These are phyloP conservation scores for Drosophila repletoides DNA, from an alignment of 1,140 invertebrate genomes.

Conservation along the genomic window DNA sequence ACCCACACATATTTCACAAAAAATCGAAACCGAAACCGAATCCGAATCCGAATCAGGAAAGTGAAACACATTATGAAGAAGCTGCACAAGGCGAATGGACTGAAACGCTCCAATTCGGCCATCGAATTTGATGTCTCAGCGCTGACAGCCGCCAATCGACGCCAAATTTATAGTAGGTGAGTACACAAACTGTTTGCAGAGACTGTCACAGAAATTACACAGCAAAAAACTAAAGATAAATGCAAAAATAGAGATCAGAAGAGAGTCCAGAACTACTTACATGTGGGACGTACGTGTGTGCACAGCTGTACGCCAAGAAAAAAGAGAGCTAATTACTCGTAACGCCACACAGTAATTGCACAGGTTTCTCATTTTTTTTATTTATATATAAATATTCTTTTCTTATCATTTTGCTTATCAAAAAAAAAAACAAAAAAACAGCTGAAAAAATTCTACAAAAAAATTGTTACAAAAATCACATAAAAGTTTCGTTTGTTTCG, in stretches of 20 bases:
- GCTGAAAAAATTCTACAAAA: neutral
- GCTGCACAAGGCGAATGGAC: slow-evolving; percentile 79
- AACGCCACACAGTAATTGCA: slow-evolving; percentile 35
- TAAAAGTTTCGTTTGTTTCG: slow-evolving; percentile 30
- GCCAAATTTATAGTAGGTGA: slow-evolving; percentile 82
- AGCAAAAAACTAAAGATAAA: neutral
- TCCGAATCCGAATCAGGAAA: slow-evolving; percentile 56
- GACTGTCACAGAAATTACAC: slow-evolving; percentile 1
- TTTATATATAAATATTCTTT: slow-evolving; percentile 28
- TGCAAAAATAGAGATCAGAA: neutral
- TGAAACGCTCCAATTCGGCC: slow-evolving; percentile 87
- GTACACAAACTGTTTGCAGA: slow-evolving; percentile 42
- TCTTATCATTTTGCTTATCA: slow-evolving; percentile 29
- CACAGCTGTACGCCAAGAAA: slow-evolving; percentile 29
- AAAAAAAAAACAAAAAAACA: slow-evolving; percentile 7
- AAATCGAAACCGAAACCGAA: slow-evolving; percentile 8
- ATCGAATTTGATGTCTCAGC: slow-evolving; percentile 88
- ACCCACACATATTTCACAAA: slow-evolving; percentile 28
- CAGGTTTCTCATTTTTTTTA: slow-evolving; percentile 32
- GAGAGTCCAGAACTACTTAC: slow-evolving; percentile 18
- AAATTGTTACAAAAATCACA: slow-evolving; percentile 21
- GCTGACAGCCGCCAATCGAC: slow-evolving; percentile 85
- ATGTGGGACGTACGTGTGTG: slow-evolving; percentile 35
- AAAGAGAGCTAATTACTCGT: neutral
- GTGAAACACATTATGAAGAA: slow-evolving; percentile 81